Conservation (phyloP, 1,140 invertebrate species). For the Drosophila tropicalis region DNA sequence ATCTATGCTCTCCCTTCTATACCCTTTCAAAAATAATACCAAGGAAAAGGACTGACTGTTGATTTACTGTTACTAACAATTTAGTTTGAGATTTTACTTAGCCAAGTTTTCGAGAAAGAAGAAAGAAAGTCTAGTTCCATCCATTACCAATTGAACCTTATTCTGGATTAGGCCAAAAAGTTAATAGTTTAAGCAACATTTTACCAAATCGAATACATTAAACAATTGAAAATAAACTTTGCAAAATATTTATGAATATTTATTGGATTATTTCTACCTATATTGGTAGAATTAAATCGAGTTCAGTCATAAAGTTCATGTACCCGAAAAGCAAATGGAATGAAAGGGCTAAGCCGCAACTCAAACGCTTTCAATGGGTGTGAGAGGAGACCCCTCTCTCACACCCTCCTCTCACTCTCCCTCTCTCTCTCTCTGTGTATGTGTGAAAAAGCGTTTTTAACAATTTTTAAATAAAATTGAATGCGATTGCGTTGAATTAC, state of each 20-base stretch:
- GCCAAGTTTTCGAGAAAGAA: too few species aligned
- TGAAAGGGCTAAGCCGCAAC: constrained; percentile 5
- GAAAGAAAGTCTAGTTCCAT: too few species aligned
- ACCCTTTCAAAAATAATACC: neutral
- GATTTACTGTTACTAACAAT: too few species aligned
- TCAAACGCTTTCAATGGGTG: neutral
- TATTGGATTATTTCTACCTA: neutral
- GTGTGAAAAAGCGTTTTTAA: constrained; percentile 46
- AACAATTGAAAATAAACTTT: too few species aligned
- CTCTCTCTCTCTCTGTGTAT: neutral
- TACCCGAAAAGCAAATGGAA: neutral
- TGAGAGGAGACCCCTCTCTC: neutral
- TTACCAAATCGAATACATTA: too few species aligned
- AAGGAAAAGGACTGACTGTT: too few species aligned
- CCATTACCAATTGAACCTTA: too few species aligned
- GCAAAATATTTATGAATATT: neutral
- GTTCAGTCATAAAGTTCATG: neutral
- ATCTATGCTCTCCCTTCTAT: neutral
- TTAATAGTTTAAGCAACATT: too few species aligned
- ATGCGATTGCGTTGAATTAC: constrained; percentile 72
- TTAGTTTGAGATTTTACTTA: too few species aligned
- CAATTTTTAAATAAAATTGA: constrained; percentile 77
- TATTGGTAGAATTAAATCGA: neutral
- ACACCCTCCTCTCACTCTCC: neutral
- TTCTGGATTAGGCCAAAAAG: too few species aligned